A percentile compares a stretch with the other conserved stretches of the same genome.
Conservation (phyloP, 2,113 vertebrate species). For the Zeus faber region DNA sequence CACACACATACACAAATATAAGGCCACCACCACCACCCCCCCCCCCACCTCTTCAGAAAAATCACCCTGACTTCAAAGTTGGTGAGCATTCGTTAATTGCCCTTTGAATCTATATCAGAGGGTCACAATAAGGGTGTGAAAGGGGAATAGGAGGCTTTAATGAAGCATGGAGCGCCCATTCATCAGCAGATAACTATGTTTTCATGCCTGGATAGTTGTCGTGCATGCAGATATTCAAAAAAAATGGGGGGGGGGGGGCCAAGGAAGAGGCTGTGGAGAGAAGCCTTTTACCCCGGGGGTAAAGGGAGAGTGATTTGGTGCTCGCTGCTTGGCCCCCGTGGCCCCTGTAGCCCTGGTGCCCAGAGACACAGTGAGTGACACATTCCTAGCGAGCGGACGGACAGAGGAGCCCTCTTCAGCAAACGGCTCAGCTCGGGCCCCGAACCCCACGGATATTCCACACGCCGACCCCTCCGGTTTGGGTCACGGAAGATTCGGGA, state of each 20-base stretch:
- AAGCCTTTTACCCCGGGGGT: conserved; percentile 34
- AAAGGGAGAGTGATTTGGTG: conserved; percentile 35
- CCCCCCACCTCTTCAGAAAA: conserved; percentile 36
- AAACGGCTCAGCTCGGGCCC: conserved; percentile 46
- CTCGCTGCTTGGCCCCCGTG: conserved; percentile 59
- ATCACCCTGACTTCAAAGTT: conserved; percentile 95
- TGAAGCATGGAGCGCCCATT: conserved; percentile 98
- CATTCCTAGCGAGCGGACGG: conserved; percentile 63
- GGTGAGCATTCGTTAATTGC: conserved; percentile 99
- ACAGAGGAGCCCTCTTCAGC: conserved; percentile 50
- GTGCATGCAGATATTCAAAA: conserved; percentile 59
- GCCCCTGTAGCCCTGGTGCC: conserved; percentile 63
- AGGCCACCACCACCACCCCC: not conserved
- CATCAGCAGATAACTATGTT: conserved; percentile 94
- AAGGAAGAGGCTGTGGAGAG: conserved; percentile 29
- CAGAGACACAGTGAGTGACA: conserved; percentile 62
- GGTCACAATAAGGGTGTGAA: conserved; percentile 99
- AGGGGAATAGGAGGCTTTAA: conserved; percentile 97
- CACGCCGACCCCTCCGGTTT: conserved; percentile 24
- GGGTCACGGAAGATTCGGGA: conserved; percentile 17
- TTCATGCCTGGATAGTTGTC: conserved; percentile 68
- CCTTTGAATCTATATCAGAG: conserved; percentile 99
- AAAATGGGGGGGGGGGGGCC: conserved; percentile 55
- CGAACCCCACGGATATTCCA: conserved; percentile 46
- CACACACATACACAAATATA: conserved; percentile 4